Evolutionary conservation across 1,140 invertebrate genomes (phyloP), one percentile per base, ranked within the genome.

Genomic region (Lordiphosa mommai): DNA sequence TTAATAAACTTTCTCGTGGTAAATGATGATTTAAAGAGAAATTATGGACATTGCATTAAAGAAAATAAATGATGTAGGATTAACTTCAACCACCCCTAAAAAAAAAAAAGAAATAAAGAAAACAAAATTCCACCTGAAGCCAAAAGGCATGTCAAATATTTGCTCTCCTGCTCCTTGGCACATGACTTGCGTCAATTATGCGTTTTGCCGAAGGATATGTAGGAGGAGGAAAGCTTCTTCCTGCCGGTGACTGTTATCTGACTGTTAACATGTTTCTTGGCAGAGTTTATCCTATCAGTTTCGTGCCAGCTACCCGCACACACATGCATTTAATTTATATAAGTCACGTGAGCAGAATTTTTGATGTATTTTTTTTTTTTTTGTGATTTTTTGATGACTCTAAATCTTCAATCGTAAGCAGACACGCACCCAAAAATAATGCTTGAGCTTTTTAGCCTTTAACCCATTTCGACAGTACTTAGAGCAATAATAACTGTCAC

Each of bases 271-370:
- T 72, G 61, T 47, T 59, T 14, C 20, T 29, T 59, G 53, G 41
- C 67, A 52, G 69, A 50, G 44, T 47, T 29, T 16, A 27, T 27
- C 12, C 34, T 36, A 16, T 13, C 12, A 29, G 16, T 13, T n/a
- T 6, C 17, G n/a, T 5, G 7, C 17, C 47, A 36, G 9, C 4
- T 10, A 49, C 32, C 36, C 34, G 27, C 36, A 52, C 4, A 53
- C 50, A 51, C 16, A 59, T 66, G 50, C 72, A 76, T 76, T 76
- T 76, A 65, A 76, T 76, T 76, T 76, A 70, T 76, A 76, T 56
- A 76, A 76, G 66, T 76, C 72, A 76, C 72, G 72, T 76, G 72
- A 76, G 72, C 56, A 44, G 66, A 56, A 76, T 76, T 74, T 74
- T 41, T 12, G 5, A 7, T 27, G 20, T 12, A 23, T 41, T 1